Evolutionary conservation across 2,888 invertebrate species (phyloP).

Genomic region (Diplolepis rosae): DNA sequence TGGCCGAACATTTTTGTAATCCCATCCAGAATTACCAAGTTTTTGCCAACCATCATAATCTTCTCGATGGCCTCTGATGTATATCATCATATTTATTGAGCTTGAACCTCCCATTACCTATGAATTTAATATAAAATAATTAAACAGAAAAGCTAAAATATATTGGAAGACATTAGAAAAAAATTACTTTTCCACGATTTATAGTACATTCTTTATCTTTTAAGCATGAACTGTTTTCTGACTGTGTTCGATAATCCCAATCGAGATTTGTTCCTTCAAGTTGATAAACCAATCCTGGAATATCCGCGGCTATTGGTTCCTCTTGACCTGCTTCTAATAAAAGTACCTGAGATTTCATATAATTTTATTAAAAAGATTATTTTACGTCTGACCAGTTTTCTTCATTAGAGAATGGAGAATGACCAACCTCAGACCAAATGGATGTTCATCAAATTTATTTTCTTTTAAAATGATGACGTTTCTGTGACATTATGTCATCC

Average conservation of each 20-base stretch:
- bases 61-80: constrained; percentile 85
- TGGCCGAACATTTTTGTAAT: constrained; percentile 81
- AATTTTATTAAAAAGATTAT: no score
- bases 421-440: no score
- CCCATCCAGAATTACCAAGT: constrained; percentile 87
- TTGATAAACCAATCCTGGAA: constrained; percentile 79
- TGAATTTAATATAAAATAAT: no score
- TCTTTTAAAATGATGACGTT: no score
- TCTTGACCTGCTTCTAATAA: constrained; percentile 82
- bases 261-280: constrained; percentile 75
- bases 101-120: constrained; percentile 88
- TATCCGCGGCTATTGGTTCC: constrained; percentile 80
- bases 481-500: no score
- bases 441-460: no score
- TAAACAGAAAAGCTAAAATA: no score
- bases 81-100: constrained; percentile 88
- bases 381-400: no score
- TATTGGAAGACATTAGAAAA: no score
- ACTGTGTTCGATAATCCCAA: constrained; percentile 82
- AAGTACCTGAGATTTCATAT: no score
- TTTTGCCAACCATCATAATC: constrained; percentile 88
- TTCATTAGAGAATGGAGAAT: no score
- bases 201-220: constrained; percentile 76
- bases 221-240: constrained; percentile 78
- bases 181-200: constrained; percentile 78